Evolutionary conservation across 2,797 vertebrate genomes (phyloP), one percentile per base, ranked within the genome.

Genomic region (Ceyx erithaca): DNA sequence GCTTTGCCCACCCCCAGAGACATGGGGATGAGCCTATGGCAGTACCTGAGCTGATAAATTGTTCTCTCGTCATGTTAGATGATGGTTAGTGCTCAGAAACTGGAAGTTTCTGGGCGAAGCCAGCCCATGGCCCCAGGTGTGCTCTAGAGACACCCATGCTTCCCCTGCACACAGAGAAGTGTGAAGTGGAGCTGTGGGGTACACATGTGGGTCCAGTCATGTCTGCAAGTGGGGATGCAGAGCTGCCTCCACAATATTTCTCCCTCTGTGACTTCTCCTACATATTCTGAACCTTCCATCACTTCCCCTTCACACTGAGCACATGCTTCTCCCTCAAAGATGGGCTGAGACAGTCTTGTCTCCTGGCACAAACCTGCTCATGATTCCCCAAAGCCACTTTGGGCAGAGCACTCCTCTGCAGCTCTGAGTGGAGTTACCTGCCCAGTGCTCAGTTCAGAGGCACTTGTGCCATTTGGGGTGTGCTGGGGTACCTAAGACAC

Each of bases 21-120:
- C 30, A 66, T 9, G 9, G n/a, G 16, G 72, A 62, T 10, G 20
- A 15, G 10, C 2, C 43, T 54, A 2, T 8, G 10, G 35, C 31
- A 6, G 16, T 40, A 15, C 67, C 40, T 43, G 8, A 68, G 8
- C 4, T 28, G 51, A 31, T 30, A 33, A 17, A 33, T 15, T 40
- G 7, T 14, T 54, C 18, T 35, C 9, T 30, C 19, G 9, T 7
- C 0, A 0, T 13, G 10, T 25, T 46, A 37, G 7, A 6, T 40
- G 55, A 67, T 54, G 28, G 21, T 4, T 14, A 55, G 18, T 16
- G 48, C 15, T 59, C 46, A 40, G 41, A 71, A 7, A 19, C 28
- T 69, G 76, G 31, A 22, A 35, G 28, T 6, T 85, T 12, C 8
- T n/a, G 46, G 18, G 14, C 14, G 66, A 6, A 22, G n/a, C 9